Base-by-base conservation (phyloP, 2,797 vertebrate species). In the Bradypus variegatus region DNA sequence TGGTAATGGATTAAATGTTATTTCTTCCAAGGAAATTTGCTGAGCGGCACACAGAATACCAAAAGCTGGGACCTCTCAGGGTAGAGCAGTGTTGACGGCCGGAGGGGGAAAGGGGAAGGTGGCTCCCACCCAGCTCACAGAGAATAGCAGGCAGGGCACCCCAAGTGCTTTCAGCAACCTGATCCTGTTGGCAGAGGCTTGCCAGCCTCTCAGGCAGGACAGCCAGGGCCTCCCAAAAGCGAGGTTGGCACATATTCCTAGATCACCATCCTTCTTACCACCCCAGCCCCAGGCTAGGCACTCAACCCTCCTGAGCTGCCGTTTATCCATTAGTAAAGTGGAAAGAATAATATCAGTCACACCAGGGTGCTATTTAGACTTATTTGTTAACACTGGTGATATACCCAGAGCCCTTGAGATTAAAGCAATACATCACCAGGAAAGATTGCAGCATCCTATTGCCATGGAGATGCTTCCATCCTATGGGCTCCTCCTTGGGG, bases 361-460 rank as follows among this genome's bases (percentile, higher is more conserved):
- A 90, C 85, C 86, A 82, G 92, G 86, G 90, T 95, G 91, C 92
- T 90, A 94, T 88, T 94, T 89, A 92, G 91, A 91, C 88, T 84
- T 95, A 93, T 84, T 95, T 95, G 94, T 96, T 92, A 91, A 93
- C 77, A 82, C 75, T 93, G 91, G 89, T 90, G 94, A 93, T 94
- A 88, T 73, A 94, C 88, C 90, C 92, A 83, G 88, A 95, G 86
- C 91, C 78, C 92, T 96, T 58, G 88, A 94, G 93, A 96, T 95
- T 92, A 94, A 91, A 95, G 93, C 94, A 76, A 88, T 95, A 95
- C 82, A 95, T 96, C 95, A 96, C 83, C 1, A 15, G 83, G 92
- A 96, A 93, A 92, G 94, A 94, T 78, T 86, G 86, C 41, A 18
- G 23, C 31, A 70, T 86, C 86, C 79, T 72, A 92, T 95, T 94